Conservation (phyloP, 92 coral and sea anemone genomes). For the Porites rus region DNA sequence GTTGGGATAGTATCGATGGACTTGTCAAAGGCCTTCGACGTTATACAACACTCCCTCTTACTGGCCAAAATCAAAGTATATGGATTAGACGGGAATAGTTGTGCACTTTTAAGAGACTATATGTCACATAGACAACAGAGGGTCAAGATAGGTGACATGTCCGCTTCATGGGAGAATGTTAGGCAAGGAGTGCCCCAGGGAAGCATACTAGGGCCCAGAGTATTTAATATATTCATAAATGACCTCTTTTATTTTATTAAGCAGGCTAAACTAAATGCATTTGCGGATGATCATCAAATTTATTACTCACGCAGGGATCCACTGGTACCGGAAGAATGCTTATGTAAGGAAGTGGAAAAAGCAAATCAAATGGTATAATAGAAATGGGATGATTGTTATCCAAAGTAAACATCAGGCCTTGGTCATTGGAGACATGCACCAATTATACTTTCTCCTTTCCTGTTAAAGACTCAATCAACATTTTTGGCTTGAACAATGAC, state of each 20-base stretch:
- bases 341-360: not conserved
- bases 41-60: conserved; percentile 14
- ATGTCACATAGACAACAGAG: conserved; percentile 19
- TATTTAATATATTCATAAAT: conserved; percentile 20
- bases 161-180: conserved; percentile 14
- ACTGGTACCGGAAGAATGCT: not conserved
- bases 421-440: not conserved
- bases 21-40: conserved; percentile 25
- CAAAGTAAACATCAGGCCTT: conserved; percentile 20
- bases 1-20: conserved; percentile 46
- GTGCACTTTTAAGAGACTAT: conserved; percentile 26
- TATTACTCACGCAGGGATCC: conserved; percentile 6
- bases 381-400: not conserved
- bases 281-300: conserved; percentile 30
- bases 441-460: no score
- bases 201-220: conserved; percentile 20
- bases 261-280: conserved; percentile 21
- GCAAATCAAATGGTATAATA: conserved; percentile 31
- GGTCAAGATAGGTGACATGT: conserved; percentile 33
- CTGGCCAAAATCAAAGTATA: conserved; percentile 50
- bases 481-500: no score
- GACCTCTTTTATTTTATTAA: conserved; percentile 17
- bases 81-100: conserved; percentile 30
- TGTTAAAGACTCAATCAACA: no score
- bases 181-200: conserved; percentile 33